Evolutionary conservation across 2,113 vertebrate species (phyloP), one percentile per base, ranked within the genome.

Genomic region (Ailurus styani): DNA sequence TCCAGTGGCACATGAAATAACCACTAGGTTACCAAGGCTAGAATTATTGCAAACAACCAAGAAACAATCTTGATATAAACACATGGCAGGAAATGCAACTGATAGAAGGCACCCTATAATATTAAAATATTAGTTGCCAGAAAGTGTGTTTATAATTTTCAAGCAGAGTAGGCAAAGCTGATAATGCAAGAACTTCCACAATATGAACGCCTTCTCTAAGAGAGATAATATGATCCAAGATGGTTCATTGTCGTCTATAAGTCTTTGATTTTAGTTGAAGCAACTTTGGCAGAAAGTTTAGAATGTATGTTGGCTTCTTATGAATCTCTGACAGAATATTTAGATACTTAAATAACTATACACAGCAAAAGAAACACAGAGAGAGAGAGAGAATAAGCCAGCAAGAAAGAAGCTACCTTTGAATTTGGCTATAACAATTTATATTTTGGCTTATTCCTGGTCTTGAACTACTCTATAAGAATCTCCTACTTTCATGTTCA

Each of bases 301-400:
- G 68, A 70, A 94, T 83, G 11, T 91, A 37, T 97, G 78, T 88
- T 97, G 96, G 70, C 8, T 62, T 14, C 91, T 93, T 93, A 98
- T 47, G 62, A n/a, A 45, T 93, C 93, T 87, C 18, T 95, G 68
- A 92, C 6, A 50, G 64, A 87, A 60, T 84, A 96, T 70, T 96
- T 66, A 95, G 14, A 93, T 62, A 85, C 34, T 93, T 77, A 94
- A 45, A 78, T 96, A 96, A 45, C 5, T 73, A 5, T 64, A 93
- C 27, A 83, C 10, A 68, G 7, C 42, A 52, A 89, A 72, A 64
- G 37, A 54, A 52, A 77, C 5, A 15, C 40, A 23, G n/a, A 31
- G 42, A 6, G 20, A 23, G n/a, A 54, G 31, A 42, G 27, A 37
- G 6, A 21, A 11, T 17, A 8, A 37, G 23, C 17, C 10, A 70